Percentiles rank a stretch among this genome's conserved stretches.
Evolutionary conservation across 2,888 invertebrate species (phyloP).

Genomic region (Andrena marginata): DNA sequence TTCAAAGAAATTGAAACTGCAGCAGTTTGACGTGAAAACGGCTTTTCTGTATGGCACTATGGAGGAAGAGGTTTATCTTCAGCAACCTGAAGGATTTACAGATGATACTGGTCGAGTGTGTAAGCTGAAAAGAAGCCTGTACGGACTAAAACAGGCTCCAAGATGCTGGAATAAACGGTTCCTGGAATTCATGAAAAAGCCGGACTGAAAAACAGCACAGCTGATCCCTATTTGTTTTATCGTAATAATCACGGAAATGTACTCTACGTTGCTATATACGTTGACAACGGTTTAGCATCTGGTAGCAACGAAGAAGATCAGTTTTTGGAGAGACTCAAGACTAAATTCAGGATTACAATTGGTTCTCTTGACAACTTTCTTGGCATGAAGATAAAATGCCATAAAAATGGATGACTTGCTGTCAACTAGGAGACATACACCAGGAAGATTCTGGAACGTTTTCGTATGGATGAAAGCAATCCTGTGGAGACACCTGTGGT

Average conservation of each 20-base stretch:
- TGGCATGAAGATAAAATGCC: background rate
- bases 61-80: background rate
- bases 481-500: constrained; percentile 7
- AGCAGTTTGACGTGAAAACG: background rate
- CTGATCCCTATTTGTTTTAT: background rate
- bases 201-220: background rate
- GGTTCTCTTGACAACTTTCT: background rate
- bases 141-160: constrained; percentile 18
- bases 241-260: background rate
- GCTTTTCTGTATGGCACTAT: background rate
- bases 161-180: constrained; percentile 5
- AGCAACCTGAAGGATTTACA: background rate
- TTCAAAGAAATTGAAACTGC: background rate
- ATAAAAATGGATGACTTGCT: constrained; percentile 6
- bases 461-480: constrained; percentile 1
- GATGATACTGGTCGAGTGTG: constrained; percentile 3
- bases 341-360: background rate
- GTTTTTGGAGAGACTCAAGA: background rate
- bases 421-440: background rate
- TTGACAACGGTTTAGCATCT: background rate
- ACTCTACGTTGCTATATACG: background rate
- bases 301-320: background rate
- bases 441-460: background rate
- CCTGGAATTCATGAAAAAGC: background rate
- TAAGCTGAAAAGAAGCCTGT: background rate